Base-by-base conservation (phyloP, 2,888 invertebrate species). In the Toxonevra muliebris region DNA sequence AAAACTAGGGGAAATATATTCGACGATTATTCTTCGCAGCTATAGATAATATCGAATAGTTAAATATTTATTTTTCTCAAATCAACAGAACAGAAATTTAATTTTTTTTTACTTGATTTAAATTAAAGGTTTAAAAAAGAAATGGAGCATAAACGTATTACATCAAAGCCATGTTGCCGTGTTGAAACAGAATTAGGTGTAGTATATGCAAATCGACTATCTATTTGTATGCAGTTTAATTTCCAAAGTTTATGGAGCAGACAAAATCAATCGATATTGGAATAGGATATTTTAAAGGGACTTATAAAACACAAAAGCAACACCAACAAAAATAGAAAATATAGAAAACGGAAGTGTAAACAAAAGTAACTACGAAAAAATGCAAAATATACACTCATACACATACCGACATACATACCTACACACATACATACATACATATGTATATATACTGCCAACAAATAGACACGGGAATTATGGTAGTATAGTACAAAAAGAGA, bases 291-390 rank as follows among this genome's bases (percentile, higher is more conserved):
- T 64, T 68, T 71, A 53, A 53, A 71, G 68, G 64, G 58, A 52
- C 64, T 60, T 57, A 48, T 40, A 60, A 41, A 59, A 45, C 43
- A 43, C 4, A 61, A 11, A 11, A n/a, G 10, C n/a, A 20, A 17
- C 7, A 17, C 52, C 9, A 13, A 62, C 5, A 20, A 13, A 54
- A 62, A 65, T 50, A 58, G 41, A 17, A 59, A 65, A 65, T 52
- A 42, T 58, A 15, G 17, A 30, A 69, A 71, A 65, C 63, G 69
- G 69, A 69, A 68, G 57, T 61, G 62, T 57, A 65, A 67, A 64
- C 67, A 67, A 59, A 67, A 69, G 50, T 65, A 59, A 61, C 30
- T 30, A 13, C 61, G 42, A 40, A 52, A 40, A 61, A 40, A 9
- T 5, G 41, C 9, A 40, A 40, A 10, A 53, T 40, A 61, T 41